These are phyloP conservation scores for Neoscelio sp. DNA, from an alignment of 2,888 invertebrate genomes.

Conservation along the genomic window DNA sequence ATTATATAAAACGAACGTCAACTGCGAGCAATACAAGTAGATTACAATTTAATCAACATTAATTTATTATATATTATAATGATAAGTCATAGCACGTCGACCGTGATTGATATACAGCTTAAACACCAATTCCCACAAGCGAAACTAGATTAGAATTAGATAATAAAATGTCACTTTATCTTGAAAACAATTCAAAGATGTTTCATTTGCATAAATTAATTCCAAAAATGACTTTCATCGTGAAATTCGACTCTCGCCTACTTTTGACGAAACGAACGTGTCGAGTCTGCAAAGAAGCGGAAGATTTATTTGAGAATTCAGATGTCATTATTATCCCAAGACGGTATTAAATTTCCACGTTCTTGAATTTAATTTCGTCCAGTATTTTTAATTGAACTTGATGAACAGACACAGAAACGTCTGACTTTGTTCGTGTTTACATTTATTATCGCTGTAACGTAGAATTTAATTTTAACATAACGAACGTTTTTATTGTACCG, in stretches of 20 bases:
- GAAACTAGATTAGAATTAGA: neutral
- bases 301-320: slow-evolving; percentile 30
- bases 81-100: slow-evolving; percentile 20
- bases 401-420: slow-evolving; percentile 28
- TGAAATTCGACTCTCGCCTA: slow-evolving; percentile 3
- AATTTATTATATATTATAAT: slow-evolving; percentile 3
- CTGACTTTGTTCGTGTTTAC: slow-evolving; percentile 17
- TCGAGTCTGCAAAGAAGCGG: slow-evolving; percentile 14
- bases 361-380: slow-evolving; percentile 48
- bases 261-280: slow-evolving; percentile 11
- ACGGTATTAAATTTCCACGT: slow-evolving; percentile 36
- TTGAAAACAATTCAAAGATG: neutral
- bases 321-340: slow-evolving; percentile 35
- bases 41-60: slow-evolving; percentile 4
- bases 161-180: slow-evolving; percentile 11
- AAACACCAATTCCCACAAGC: neutral
- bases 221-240: neutral
- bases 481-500: slow-evolving; percentile 11
- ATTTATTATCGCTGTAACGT: slow-evolving; percentile 24
- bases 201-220: neutral
- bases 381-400: slow-evolving; percentile 42
- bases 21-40: too few species aligned
- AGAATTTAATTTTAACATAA: slow-evolving; percentile 29
- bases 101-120: slow-evolving; percentile 34
- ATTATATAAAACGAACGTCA: too few species aligned